A percentile compares a stretch with the other conserved stretches of the same genome.
phyloP scores from a whole-genome alignment of 2,888 invertebrate genomes.

The Chrysolina oricalcia region DNA sequence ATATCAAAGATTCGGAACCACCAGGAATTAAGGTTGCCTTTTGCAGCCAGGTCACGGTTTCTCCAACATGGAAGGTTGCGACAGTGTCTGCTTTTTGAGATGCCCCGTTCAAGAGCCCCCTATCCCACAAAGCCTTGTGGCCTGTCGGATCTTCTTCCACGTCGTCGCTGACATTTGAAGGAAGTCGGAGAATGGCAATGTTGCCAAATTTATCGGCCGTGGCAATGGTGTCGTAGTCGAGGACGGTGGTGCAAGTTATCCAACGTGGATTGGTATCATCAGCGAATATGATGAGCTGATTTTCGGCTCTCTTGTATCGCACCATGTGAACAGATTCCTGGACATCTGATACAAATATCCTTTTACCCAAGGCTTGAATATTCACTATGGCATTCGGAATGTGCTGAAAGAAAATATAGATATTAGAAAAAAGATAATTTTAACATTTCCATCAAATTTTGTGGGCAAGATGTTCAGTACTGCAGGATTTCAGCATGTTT shows the following conservation, averaged over 20 bases:
- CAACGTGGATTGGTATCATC: conserved; percentile 98
- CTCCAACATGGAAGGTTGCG: conserved; percentile 96
- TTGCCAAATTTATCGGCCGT: conserved; percentile 99
- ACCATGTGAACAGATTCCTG: conserved; percentile 98
- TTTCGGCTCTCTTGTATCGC: conserved; percentile 94
- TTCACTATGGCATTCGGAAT: conserved; percentile 96
- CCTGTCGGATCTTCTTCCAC: conserved; percentile 99
- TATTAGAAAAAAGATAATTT: conserved; percentile 1
- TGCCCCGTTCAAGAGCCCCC: conserved; percentile 78
- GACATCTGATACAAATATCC: conserved; percentile 95
- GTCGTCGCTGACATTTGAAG: conserved; percentile 94
- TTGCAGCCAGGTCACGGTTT: conserved; percentile 95
- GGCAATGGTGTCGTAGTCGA: conserved; percentile 98
- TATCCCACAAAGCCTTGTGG: conserved; percentile 96
- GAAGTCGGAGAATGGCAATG: conserved; percentile 86
- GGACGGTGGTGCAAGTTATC: conserved; percentile 92
- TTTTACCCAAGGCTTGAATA: conserved; percentile 94
- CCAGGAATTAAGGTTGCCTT: conserved; percentile 95
- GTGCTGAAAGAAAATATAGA: conserved; percentile 76
- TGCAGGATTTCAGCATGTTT: conserved; percentile 65
- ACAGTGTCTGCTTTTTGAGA: conserved; percentile 97
- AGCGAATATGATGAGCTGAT: conserved; percentile 97
- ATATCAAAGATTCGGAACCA: conserved; percentile 96
- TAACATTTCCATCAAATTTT: not conserved
- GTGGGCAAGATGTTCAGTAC: conserved; percentile 61